A percentile compares a stretch with the other conserved stretches of the same genome.
Conservation (phyloP, 2,888 invertebrate species). For the Nemapogon koenigi region DNA sequence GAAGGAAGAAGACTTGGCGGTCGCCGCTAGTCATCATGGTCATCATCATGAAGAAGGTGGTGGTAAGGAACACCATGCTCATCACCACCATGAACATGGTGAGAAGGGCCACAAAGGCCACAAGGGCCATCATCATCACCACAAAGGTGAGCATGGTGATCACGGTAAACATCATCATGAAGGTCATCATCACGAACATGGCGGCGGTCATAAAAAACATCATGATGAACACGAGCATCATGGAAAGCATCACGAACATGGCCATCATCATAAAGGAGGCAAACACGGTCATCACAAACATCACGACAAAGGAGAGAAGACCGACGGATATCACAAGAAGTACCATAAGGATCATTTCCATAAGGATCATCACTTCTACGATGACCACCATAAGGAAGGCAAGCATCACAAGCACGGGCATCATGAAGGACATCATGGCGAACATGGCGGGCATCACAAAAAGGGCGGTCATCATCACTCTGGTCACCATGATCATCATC, state of each 20-base stretch:
- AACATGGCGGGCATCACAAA: slow-evolving; percentile 50
- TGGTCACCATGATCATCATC: slow-evolving; percentile 53
- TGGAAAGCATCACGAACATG: slow-evolving; percentile 50
- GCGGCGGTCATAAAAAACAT: slow-evolving; percentile 51
- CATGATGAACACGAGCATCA: slow-evolving; percentile 49
- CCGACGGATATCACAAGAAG: slow-evolving; percentile 55
- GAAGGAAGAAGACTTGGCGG: slow-evolving; percentile 40
- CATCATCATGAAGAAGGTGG: slow-evolving; percentile 47
- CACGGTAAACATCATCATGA: slow-evolving; percentile 51
- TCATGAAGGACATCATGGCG: slow-evolving; percentile 50
- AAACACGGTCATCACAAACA: slow-evolving; percentile 53
- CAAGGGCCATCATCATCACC: slow-evolving; percentile 54
- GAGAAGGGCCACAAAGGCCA: slow-evolving; percentile 51
- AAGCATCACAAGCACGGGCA: slow-evolving; percentile 56
- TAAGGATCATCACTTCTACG: slow-evolving; percentile 58
- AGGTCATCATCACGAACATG: slow-evolving; percentile 49
- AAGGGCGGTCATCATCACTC: slow-evolving; percentile 51
- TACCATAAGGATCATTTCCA: slow-evolving; percentile 56
- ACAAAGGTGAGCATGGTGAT: slow-evolving; percentile 49
- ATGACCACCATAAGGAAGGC: slow-evolving; percentile 51
- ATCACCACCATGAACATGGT: slow-evolving; percentile 52
- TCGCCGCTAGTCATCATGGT: slow-evolving; percentile 43
- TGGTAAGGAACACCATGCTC: slow-evolving; percentile 46
- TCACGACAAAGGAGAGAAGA: slow-evolving; percentile 51
- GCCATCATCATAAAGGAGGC: slow-evolving; percentile 51